These are phyloP conservation scores for Sminthopsis crassicaudata DNA, from an alignment of 2,113 vertebrate genomes.

Conservation along the genomic window DNA sequence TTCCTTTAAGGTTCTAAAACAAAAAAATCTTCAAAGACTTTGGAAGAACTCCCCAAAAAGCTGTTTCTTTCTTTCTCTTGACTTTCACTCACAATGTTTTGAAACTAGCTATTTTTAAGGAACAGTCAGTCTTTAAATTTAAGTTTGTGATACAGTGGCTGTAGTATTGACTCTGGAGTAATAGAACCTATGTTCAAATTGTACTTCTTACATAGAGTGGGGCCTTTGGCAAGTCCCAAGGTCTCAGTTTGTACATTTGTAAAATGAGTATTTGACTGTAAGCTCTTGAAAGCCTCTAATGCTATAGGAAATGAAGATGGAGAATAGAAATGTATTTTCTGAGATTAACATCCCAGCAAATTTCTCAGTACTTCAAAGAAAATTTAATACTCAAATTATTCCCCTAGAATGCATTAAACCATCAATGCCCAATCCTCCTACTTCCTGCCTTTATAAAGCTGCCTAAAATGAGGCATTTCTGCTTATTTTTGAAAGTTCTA, in stretches of 20 bases:
- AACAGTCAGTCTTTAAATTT: neutral
- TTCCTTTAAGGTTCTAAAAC: neutral
- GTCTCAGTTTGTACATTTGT: neutral
- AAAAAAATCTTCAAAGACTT: neutral
- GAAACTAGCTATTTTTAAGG: neutral
- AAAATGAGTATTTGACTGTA: too few relatives aligned
- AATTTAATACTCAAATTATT: too few relatives aligned
- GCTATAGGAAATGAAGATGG: too few relatives aligned
- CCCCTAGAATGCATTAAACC: too few relatives aligned
- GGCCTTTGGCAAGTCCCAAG: neutral
- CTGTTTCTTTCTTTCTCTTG: neutral
- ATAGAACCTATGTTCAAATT: neutral
- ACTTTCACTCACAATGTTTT: neutral
- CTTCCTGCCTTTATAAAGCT: too few relatives aligned
- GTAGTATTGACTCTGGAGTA: neutral
- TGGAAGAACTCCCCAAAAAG: neutral
- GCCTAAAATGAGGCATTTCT: too few relatives aligned
- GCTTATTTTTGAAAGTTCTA: too few relatives aligned
- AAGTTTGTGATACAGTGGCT: neutral
- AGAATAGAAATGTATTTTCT: too few relatives aligned
- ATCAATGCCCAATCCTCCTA: too few relatives aligned
- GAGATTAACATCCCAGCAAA: too few relatives aligned
- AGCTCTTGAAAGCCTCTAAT: too few relatives aligned
- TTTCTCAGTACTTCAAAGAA: too few relatives aligned
- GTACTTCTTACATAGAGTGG: neutral